Conservation (phyloP, 2,797 vertebrate species). For the Tokudaia tokunoshimensis region DNA sequence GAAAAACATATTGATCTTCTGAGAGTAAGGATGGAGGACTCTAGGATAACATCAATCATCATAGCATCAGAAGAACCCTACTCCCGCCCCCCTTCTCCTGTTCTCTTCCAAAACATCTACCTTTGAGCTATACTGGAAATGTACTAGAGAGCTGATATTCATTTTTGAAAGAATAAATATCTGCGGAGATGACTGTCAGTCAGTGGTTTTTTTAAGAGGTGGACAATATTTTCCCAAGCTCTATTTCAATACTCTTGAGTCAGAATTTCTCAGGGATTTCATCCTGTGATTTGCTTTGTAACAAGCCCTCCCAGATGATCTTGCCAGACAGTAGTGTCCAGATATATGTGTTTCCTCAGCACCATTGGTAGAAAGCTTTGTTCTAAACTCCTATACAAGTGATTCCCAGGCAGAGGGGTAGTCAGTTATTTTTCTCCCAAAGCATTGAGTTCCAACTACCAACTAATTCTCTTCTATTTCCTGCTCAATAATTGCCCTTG, state of each 20-base stretch:
- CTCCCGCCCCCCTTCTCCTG: not conserved
- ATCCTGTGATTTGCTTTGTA: not conserved
- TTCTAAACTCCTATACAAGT: not conserved
- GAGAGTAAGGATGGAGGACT: not conserved
- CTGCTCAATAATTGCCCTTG: not conserved
- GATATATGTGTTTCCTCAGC: not conserved
- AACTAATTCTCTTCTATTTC: not conserved
- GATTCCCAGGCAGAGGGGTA: not conserved
- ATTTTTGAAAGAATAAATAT: not conserved
- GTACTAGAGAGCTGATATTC: not conserved
- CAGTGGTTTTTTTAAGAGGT: not conserved
- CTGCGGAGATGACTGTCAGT: not conserved
- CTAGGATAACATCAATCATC: too few relatives aligned
- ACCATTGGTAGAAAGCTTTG: not conserved
- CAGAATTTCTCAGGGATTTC: not conserved
- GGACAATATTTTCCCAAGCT: not conserved
- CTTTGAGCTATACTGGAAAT: not conserved
- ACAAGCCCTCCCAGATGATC: not conserved
- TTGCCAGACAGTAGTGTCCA: not conserved
- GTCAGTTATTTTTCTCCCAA: not conserved
- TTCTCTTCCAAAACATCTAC: not conserved
- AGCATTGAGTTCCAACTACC: not conserved
- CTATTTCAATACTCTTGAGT: not conserved
- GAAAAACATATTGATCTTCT: not conserved
- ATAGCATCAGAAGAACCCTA: not conserved